Evolutionary conservation across 2,113 vertebrate genomes (phyloP), one percentile per base, ranked within the genome.

Genomic region (Elgaria multicarinata): DNA sequence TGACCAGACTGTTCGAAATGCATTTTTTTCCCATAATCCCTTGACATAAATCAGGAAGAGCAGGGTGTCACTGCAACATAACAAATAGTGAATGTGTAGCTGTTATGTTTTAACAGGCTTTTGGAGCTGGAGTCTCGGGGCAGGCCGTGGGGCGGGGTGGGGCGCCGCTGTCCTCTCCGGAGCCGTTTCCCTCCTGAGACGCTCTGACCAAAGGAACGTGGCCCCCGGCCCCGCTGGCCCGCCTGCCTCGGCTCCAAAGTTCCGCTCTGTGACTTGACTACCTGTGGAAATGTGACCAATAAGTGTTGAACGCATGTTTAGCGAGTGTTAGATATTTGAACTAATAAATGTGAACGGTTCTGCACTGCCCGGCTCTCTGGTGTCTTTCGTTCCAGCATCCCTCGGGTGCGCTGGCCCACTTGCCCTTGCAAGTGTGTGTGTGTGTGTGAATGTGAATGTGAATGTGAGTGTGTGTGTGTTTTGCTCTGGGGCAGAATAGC

Each of bases 271-370:
- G 98, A 98, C 97, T 98, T 98, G 97, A 99, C 98, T 99, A 99
- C 99, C 98, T 99, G 98, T 99, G 98, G 98, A 98, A 98, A 99
- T 98, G 98, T 99, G 99, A 99, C 97, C 98, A 98, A 97, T 98
- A 98, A 97, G 98, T 99, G 98, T 99, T 98, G 96, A 98, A 98
- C 97, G 98, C 98, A 99, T 99, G 98, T 99, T 98, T 99, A 99
- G 98, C 97, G 95, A 98, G 97, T 98, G 96, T 98, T 99, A 99
- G 98, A 95, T 97, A 98, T 98, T 98, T 98, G 97, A 99, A 99
- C 97, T 98, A 99, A 99, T 99, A 99, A 99, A 99, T 98, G 98
- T 99, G 98, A 99, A 98, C 95, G 96, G 96, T 98, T 98, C 98
- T 98, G 97, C 98, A 98, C 98, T 39, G 0, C 3, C 55, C 62